These are phyloP conservation scores for Spisula solida DNA, from an alignment of 2,888 invertebrate genomes.

Conservation along the genomic window DNA sequence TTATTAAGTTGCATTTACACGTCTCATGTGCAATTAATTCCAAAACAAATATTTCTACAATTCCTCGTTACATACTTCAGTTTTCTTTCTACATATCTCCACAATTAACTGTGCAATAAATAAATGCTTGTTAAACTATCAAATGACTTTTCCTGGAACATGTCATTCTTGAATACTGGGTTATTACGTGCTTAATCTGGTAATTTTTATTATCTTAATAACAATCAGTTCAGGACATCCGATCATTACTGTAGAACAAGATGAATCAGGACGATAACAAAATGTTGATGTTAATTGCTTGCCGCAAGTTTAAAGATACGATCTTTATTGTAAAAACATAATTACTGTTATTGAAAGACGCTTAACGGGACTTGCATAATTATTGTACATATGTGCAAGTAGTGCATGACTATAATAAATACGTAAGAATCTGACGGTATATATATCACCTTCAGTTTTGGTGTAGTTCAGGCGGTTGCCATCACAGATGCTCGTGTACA, in stretches of 20 bases:
- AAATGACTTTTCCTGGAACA: not conserved
- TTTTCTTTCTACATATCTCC: not conserved
- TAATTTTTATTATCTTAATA: slow-evolving; percentile 1
- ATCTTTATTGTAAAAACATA: not conserved
- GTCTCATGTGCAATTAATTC: not conserved
- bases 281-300: not conserved
- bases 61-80: not conserved
- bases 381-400: not conserved
- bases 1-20: too few relatives aligned
- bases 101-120: not conserved
- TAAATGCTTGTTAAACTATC: not conserved
- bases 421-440: too few relatives aligned
- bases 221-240: not conserved
- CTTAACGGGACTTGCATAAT: too few relatives aligned
- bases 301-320: slow-evolving; percentile 3
- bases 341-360: not conserved
- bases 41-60: not conserved
- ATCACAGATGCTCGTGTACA: too few relatives aligned
- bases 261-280: not conserved
- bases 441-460: too few relatives aligned
- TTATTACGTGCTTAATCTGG: too few relatives aligned
- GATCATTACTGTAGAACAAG: not conserved
- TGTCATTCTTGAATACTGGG: not conserved
- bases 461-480: too few relatives aligned
- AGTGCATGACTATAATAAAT: too few relatives aligned